Conservation (phyloP, 2,797 vertebrate species). For the Leptodactylus fallax region DNA sequence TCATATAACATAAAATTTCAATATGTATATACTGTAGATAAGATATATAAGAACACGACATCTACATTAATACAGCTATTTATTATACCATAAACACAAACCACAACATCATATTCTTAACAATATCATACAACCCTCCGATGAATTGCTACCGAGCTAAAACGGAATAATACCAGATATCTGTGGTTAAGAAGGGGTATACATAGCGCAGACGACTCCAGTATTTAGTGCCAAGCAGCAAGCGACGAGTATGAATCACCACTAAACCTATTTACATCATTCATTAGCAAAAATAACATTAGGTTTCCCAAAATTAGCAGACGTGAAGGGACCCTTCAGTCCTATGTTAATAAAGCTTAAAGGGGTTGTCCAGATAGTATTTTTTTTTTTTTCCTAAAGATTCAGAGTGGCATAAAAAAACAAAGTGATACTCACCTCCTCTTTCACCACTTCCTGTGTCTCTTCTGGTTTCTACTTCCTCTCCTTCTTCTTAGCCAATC, state of each 20-base stretch:
- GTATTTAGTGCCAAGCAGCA: neutral
- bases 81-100: constrained; percentile 25
- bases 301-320: neutral
- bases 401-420: too few relatives aligned
- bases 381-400: too few relatives aligned
- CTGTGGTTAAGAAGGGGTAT: neutral
- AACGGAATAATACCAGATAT: neutral
- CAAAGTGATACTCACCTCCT: too few relatives aligned
- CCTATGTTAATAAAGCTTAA: neutral
- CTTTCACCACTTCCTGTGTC: too few relatives aligned
- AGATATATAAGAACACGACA: neutral
- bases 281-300: constrained; percentile 7
- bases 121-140: constrained; percentile 29
- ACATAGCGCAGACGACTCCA: neutral
- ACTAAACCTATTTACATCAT: constrained; percentile 21
- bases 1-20: neutral
- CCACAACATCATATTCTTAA: neutral
- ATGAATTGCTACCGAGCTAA: neutral
- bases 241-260: neutral
- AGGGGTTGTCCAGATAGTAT: neutral
- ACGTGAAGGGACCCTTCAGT: neutral
- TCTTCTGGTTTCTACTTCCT: too few relatives aligned
- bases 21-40: neutral
- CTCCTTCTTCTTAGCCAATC: too few relatives aligned
- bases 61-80: constrained; percentile 15